Conservation (phyloP, 2,797 vertebrate genomes). For the Sebastiscus tertius region DNA sequence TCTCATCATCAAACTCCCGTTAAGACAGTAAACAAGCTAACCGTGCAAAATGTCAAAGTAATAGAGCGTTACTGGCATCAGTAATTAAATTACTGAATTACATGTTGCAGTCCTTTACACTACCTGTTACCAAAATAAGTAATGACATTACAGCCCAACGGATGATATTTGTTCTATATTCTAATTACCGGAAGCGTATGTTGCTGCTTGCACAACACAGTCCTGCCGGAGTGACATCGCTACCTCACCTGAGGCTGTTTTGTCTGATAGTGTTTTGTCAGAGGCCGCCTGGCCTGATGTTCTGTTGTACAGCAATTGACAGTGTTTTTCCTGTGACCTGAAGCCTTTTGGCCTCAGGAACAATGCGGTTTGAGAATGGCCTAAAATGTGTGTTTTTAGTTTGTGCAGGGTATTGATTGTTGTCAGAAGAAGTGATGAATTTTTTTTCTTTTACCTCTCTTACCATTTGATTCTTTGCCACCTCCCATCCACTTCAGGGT, state of each 20-base stretch:
- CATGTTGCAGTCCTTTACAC: not conserved
- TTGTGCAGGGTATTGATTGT: conserved; percentile 14
- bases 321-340: conserved; percentile 20
- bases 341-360: conserved; percentile 10
- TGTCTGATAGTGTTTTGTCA: conserved; percentile 11
- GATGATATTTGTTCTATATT: not conserved
- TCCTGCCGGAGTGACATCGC: not conserved
- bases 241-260: conserved; percentile 18
- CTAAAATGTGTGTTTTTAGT: conserved; percentile 5
- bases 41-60: not conserved
- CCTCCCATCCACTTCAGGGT: conserved; percentile 1
- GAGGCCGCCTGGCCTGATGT: conserved; percentile 3
- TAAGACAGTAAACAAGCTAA: not conserved
- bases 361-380: not conserved
- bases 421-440: not conserved
- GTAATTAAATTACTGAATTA: not conserved
- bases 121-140: not conserved
- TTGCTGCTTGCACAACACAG: not conserved
- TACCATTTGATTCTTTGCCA: not conserved
- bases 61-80: not conserved
- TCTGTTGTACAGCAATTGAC: not conserved
- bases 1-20: not conserved
- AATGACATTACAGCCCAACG: not conserved
- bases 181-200: not conserved
- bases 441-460: not conserved